A percentile compares a stretch with the other conserved stretches of the same genome.
phyloP scores from a whole-genome alignment of 2,888 invertebrate genomes.

The Lissocephala sabroskyi region DNA sequence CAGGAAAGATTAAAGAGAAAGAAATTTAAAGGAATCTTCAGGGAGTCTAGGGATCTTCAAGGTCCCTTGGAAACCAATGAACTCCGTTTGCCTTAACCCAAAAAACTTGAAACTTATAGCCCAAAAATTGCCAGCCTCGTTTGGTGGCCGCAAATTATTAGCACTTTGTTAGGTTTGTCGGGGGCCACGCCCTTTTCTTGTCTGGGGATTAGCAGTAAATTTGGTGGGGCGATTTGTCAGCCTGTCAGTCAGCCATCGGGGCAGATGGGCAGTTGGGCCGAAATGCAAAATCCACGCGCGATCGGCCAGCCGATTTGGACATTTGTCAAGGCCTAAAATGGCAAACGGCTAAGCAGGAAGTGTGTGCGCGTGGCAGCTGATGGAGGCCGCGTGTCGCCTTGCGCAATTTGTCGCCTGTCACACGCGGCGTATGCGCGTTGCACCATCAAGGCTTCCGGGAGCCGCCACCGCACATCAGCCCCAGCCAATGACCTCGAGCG shows the following conservation, averaged over 20 bases:
- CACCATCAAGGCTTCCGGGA: background rate
- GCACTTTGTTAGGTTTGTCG: conserved; percentile 53
- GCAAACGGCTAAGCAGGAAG: background rate
- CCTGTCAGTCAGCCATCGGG: background rate
- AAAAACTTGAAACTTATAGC: no score
- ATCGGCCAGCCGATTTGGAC: background rate
- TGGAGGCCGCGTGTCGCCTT: background rate
- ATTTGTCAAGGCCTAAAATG: background rate
- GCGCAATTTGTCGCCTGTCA: conserved; percentile 1
- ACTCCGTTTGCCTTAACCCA: no score
- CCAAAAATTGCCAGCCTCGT: no score
- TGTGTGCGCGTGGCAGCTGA: background rate
- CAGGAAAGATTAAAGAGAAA: no score
- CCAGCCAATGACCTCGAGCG: conserved; percentile 26
- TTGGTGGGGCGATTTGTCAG: conserved; percentile 10
- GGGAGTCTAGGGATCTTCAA: no score
- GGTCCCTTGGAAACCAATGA: no score
- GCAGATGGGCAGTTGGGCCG: no score
- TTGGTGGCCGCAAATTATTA: conserved; percentile 54
- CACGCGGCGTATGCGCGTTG: conserved; percentile 3
- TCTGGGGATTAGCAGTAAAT: conserved; percentile 58
- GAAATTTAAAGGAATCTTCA: no score
- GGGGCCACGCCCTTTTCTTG: conserved; percentile 54
- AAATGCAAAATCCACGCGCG: background rate
- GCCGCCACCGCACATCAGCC: conserved; percentile 8